These are phyloP conservation scores for Petrolisthes manimaculis DNA, from an alignment of 2,888 invertebrate species.

Conservation along the genomic window DNA sequence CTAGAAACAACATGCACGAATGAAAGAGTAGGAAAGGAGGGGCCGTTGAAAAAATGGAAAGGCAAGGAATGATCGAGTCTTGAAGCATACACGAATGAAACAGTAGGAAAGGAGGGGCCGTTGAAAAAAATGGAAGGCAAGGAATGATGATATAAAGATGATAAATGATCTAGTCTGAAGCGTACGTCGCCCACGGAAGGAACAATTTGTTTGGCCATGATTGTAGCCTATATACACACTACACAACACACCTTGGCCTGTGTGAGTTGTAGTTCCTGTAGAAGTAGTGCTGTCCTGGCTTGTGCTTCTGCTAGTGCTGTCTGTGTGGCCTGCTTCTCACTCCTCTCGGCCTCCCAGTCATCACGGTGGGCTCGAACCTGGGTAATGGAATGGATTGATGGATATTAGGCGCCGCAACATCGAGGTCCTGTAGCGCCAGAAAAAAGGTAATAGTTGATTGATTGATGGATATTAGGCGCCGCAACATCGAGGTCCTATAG, in stretches of 20 bases:
- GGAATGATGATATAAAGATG: neutral
- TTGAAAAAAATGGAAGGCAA: neutral
- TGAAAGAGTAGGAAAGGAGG: neutral
- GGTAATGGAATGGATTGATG: too few species aligned
- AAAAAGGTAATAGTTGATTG: too few species aligned
- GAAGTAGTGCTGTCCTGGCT: constrained; percentile 59
- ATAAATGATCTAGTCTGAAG: neutral
- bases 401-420: too few species aligned
- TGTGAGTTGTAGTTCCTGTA: constrained; percentile 54
- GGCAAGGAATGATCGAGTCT: neutral
- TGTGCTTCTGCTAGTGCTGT: constrained; percentile 67
- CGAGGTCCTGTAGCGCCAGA: too few species aligned
- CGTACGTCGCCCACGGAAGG: too few species aligned
- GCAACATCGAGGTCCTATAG: too few species aligned
- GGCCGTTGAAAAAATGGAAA: neutral
- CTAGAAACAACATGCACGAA: neutral
- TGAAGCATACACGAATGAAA: neutral
- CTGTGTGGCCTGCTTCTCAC: constrained; percentile 68
- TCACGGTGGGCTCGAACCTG: constrained; percentile 68
- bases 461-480: too few species aligned
- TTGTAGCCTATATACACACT: too few species aligned
- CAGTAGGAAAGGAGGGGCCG: neutral
- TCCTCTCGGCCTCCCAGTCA: constrained; percentile 69
- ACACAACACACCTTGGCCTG: constrained; percentile 61
- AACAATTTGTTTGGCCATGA: too few species aligned